Conservation (phyloP, 2,888 invertebrate species). For the Gibbula magus region DNA sequence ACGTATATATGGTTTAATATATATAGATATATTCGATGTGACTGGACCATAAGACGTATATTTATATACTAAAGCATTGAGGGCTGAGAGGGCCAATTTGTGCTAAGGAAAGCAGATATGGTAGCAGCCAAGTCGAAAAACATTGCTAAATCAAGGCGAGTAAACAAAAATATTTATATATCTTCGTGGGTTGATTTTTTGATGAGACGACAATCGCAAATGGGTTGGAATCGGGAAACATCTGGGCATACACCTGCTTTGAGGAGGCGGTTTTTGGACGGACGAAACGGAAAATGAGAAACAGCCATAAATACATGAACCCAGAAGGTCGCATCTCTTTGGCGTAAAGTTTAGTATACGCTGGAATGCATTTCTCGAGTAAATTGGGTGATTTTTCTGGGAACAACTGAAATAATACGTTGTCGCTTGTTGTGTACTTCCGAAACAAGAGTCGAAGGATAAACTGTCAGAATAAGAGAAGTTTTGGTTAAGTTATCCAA, state of each 20-base stretch:
- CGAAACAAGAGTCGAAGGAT: background rate
- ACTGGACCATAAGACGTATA: background rate
- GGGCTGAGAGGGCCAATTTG: conserved; percentile 14
- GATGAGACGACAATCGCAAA: conserved; percentile 14
- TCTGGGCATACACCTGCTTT: conserved; percentile 19
- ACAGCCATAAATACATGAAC: no score
- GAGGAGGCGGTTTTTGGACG: background rate
- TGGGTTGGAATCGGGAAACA: background rate
- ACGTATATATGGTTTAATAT: no score
- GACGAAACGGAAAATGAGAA: no score
- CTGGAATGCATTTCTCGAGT: no score
- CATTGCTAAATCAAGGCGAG: conserved; percentile 19
- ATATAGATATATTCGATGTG: no score
- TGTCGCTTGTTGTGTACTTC: background rate
- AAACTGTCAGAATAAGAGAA: no score
- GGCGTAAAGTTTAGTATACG: no score
- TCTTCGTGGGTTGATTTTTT: conserved; percentile 18
- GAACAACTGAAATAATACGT: background rate
- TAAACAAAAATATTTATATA: conserved; percentile 31
- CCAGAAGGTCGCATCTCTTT: no score
- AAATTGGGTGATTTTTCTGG: background rate
- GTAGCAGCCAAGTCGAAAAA: conserved; percentile 24
- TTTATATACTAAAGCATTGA: background rate
- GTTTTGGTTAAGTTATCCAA: no score
- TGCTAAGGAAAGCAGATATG: conserved; percentile 28